Percentiles rank a stretch among this genome's conserved stretches.
phyloP scores from a whole-genome alignment of 2,797 vertebrate genomes.

The Acanthopagrus latus region DNA sequence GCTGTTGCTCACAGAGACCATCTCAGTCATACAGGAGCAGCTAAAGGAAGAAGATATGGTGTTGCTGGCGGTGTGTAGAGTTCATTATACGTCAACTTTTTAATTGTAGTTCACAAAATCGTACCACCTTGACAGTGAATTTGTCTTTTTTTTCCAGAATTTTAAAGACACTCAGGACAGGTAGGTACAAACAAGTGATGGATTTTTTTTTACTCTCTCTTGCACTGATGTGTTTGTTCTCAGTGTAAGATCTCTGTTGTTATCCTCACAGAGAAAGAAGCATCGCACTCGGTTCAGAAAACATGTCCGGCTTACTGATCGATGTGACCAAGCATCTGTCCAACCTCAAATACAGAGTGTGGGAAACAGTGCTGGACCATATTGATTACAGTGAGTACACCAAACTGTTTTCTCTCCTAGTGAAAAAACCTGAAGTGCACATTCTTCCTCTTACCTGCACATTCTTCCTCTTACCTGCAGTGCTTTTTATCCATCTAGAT shows the following conservation, averaged over 20 bases:
- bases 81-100: not conserved
- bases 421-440: no score
- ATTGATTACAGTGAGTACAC: constrained; percentile 80
- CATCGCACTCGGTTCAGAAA: constrained; percentile 49
- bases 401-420: no score
- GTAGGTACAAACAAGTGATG: constrained; percentile 59
- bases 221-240: constrained; percentile 1
- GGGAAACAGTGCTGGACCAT: constrained; percentile 80
- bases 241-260: constrained; percentile 4
- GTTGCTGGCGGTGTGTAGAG: constrained; percentile 73
- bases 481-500: no score
- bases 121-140: not conserved
- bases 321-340: constrained; percentile 80
- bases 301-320: constrained; percentile 73
- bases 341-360: constrained; percentile 84
- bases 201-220: not conserved
- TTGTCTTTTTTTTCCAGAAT: constrained; percentile 71
- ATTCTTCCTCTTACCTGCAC: no score
- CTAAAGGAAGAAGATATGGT: constrained; percentile 74
- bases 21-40: constrained; percentile 68
- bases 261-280: constrained; percentile 66
- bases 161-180: constrained; percentile 78
- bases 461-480: no score
- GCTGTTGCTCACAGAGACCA: constrained; percentile 65
- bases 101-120: not conserved